These are phyloP conservation scores for Drosophila testacea DNA, from an alignment of 2,888 invertebrate species.

Conservation along the genomic window DNA sequence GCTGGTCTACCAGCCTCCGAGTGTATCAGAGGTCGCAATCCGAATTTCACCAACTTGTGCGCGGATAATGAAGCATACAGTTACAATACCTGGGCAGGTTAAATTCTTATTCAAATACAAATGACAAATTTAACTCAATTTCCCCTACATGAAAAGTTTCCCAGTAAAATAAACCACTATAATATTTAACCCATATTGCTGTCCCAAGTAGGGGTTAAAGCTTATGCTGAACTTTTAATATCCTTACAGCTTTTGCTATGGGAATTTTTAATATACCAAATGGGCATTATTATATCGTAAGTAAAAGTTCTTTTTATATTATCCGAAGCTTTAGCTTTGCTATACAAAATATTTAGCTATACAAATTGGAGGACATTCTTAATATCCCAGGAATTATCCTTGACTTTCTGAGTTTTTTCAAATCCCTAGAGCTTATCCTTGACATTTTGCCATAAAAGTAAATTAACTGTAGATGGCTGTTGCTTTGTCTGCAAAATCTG, in stretches of 20 bases:
- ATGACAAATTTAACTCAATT: slow-evolving; percentile 11
- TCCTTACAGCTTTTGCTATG: not conserved
- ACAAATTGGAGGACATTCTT: not conserved
- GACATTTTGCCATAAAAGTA: too few species aligned
- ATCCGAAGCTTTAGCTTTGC: not conserved
- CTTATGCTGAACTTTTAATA: not conserved
- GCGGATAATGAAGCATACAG: slow-evolving; percentile 56
- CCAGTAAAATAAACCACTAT: slow-evolving; percentile 6
- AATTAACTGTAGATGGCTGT: not conserved
- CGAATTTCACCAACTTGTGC: slow-evolving; percentile 63
- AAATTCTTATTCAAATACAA: not conserved
- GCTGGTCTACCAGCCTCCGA: slow-evolving; percentile 56
- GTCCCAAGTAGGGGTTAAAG: slow-evolving; percentile 34
- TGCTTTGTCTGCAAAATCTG: not conserved
- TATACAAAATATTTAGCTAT: not conserved
- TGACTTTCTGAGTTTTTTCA: too few species aligned
- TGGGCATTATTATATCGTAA: slow-evolving; percentile 24
- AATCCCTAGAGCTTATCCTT: too few species aligned
- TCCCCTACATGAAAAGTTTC: slow-evolving; percentile 1
- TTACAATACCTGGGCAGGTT: slow-evolving; percentile 61
- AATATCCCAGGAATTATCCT: not conserved
- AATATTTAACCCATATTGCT: not conserved
- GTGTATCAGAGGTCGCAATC: slow-evolving; percentile 61
- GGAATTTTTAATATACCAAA: not conserved
- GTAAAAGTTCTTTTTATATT: not conserved